phyloP scores from a whole-genome alignment of 2,888 invertebrate genomes.

The Lasius platythorax region DNA sequence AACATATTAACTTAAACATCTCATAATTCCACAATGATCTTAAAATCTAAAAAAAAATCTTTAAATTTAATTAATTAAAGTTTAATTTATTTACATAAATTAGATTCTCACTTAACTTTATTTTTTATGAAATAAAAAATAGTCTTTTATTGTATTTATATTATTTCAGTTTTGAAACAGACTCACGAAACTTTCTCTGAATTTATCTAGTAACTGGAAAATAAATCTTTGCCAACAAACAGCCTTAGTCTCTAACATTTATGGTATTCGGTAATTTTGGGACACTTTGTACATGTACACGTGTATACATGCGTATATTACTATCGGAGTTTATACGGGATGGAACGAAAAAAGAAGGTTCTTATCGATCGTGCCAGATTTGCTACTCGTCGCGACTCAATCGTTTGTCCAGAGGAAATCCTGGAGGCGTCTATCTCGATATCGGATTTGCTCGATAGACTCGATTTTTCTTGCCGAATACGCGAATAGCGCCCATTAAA shows the following conservation, averaged over 20 bases:
- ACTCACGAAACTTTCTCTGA: background rate
- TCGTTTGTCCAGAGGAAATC: constrained; percentile 45
- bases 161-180: background rate
- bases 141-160: background rate
- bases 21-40: background rate
- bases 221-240: background rate
- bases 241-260: background rate
- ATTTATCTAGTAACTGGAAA: background rate
- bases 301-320: background rate
- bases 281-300: background rate
- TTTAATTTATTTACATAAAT: background rate
- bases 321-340: constrained; percentile 6
- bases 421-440: constrained; percentile 32
- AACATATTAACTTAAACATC: background rate
- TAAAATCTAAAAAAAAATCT: too few relatives aligned
- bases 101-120: background rate
- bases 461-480: constrained; percentile 40
- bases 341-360: constrained; percentile 23
- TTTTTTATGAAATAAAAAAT: background rate
- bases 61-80: background rate
- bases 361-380: constrained; percentile 51
- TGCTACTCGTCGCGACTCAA: constrained; percentile 32
- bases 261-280: constrained; percentile 3
- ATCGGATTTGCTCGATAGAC: background rate
- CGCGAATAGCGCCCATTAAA: constrained; percentile 12